Percentiles rank a stretch among this genome's conserved stretches.
phyloP scores from a whole-genome alignment of 1,140 invertebrate genomes.

The Listronotus bonariensis region DNA sequence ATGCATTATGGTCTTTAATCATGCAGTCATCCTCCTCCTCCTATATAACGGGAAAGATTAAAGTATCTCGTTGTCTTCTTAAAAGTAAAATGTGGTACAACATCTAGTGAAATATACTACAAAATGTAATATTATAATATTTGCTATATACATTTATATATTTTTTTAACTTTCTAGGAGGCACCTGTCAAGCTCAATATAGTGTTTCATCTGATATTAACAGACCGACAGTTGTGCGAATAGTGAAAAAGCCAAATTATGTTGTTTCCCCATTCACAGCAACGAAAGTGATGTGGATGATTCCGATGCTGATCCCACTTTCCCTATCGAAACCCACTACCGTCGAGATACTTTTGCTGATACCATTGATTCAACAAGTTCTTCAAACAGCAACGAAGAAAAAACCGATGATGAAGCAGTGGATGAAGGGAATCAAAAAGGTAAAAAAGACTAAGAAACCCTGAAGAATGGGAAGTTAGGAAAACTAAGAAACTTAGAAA shows the following conservation, averaged over 20 bases:
- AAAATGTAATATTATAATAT: too few relatives aligned
- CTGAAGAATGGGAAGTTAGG: not conserved
- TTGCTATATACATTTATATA: too few relatives aligned
- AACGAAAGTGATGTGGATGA: constrained; percentile 24
- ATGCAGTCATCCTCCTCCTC: too few relatives aligned
- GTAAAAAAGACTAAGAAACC: not conserved
- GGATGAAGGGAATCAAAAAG: not conserved
- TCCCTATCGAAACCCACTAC: not conserved
- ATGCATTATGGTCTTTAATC: too few relatives aligned
- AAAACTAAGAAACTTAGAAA: too few relatives aligned
- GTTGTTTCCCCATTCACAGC: constrained; percentile 14
- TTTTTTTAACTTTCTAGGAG: constrained; percentile 1
- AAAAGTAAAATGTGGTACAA: too few relatives aligned
- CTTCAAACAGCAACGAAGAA: not conserved
- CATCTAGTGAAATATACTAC: too few relatives aligned
- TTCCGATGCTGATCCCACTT: constrained; percentile 17
- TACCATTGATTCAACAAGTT: too few relatives aligned
- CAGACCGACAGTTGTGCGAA: not conserved
- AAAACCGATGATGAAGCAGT: not conserved
- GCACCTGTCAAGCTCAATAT: not conserved
- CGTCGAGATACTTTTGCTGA: not conserved
- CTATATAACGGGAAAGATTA: too few relatives aligned
- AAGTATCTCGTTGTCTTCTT: too few relatives aligned
- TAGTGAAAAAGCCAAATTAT: constrained; percentile 11
- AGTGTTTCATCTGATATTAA: constrained; percentile 3